Conservation (phyloP, 2,797 vertebrate species). For the Ctenosaura bakeri region DNA sequence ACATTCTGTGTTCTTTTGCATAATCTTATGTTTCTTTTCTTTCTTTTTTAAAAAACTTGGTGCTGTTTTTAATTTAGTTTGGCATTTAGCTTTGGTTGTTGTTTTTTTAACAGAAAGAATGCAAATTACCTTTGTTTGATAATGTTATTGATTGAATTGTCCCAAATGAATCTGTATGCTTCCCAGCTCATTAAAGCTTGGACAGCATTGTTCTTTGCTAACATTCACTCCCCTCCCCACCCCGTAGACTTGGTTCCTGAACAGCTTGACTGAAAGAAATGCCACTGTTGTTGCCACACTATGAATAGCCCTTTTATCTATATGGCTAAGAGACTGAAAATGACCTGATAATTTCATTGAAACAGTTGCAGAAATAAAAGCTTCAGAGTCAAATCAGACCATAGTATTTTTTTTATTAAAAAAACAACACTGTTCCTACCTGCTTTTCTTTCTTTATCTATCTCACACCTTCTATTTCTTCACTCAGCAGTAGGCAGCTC, state of each 20-base stretch:
- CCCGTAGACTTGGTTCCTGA: slow-evolving; percentile 32
- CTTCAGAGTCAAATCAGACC: slow-evolving; percentile 7
- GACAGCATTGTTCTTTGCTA: slow-evolving; percentile 25
- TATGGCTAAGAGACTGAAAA: neutral
- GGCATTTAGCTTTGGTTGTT: slow-evolving; percentile 24
- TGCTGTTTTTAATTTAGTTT: neutral
- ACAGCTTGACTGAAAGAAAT: neutral
- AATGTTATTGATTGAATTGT: slow-evolving; percentile 21
- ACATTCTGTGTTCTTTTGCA: neutral
- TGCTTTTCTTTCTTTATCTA: neutral
- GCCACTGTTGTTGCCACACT: neutral
- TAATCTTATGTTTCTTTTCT: slow-evolving; percentile 40
- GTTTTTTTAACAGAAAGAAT: slow-evolving; percentile 26
- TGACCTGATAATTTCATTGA: slow-evolving; percentile 30
- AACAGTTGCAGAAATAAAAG: slow-evolving; percentile 26
- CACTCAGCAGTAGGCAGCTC: neutral
- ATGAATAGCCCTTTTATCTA: rapidly evolving
- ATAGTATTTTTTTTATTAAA: neutral
- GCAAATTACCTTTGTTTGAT: slow-evolving; percentile 55
- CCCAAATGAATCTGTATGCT: slow-evolving; percentile 32
- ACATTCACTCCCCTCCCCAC: rapidly evolving
- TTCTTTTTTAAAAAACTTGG: slow-evolving; percentile 4
- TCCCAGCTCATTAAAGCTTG: slow-evolving; percentile 34
- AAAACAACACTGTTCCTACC: neutral
- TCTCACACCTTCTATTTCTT: neutral